Base-by-base conservation (phyloP, 1,140 invertebrate genomes). In the Trichonephila clavata region DNA sequence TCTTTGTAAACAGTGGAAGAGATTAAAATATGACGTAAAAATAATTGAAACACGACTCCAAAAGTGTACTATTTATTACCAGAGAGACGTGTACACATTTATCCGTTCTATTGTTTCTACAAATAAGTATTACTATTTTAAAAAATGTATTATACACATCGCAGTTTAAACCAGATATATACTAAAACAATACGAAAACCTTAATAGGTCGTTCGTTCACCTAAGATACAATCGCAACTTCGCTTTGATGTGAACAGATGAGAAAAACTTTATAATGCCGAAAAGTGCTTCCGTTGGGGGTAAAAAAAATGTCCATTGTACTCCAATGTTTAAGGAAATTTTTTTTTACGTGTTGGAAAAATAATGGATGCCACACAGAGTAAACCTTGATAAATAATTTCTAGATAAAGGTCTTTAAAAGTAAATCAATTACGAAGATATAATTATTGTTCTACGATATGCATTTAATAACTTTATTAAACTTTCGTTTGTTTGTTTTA, bases 401-500 rank as follows among this genome's bases (percentile, higher is more conserved):
- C 4, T 68, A 21, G 20, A 68, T 24, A 24, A 10, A 6, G n/a
- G n/a, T 68, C 24, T 3, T 24, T 39, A 65, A 13, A 24, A 68
- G 60, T 24, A 68, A 27, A 16, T 39, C 71, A 77, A 77, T 77
- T 77, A 77, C 32, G 18, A 20, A 39, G 16, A 32, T 20, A 39
- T 32, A 77, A 77, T 77, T 32, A 77, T 39, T 6, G 6, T 39
- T 68, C 10, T 77, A 18, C 1, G 24, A 39, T 77, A 32, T 77
- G 27, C 32, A 32, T 77, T 77, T 77, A 77, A 77, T 77, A 27
- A 32, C 27, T 77, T 77, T 32, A 77, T 77, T 77, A 32, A 77
- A 77, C 71, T 77, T 77, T 18, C 27, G 6, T 77, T 39, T 77
- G 27, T 32, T 77, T 77, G 18, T 39, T 32, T 77, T 39, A 16